These are phyloP conservation scores for Nysson spinosus DNA, from an alignment of 2,888 invertebrate species.

Conservation along the genomic window DNA sequence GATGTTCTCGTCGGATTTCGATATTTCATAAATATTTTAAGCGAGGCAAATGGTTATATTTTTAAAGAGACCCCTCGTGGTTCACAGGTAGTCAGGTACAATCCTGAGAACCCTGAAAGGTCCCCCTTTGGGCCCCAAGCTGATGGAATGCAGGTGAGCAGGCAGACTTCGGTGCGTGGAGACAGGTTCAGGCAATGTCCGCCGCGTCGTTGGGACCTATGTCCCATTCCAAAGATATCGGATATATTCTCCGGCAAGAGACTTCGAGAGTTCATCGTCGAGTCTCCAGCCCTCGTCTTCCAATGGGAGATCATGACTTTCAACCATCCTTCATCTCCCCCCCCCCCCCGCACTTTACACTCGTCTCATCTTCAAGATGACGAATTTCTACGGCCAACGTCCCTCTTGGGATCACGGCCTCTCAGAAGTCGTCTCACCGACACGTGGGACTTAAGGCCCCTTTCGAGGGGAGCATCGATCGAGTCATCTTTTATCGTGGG, in stretches of 20 bases:
- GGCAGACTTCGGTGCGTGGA: conserved; percentile 75
- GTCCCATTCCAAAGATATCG: conserved; percentile 76
- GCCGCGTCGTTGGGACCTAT: conserved; percentile 69
- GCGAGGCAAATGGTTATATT: too few relatives aligned
- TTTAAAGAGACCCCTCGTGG: background rate
- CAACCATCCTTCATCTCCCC: conserved; percentile 1
- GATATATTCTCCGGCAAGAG: conserved; percentile 56
- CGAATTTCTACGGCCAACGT: conserved; percentile 49
- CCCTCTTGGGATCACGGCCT: conserved; percentile 14
- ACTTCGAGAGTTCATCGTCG: conserved; percentile 12
- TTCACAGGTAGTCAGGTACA: conserved; percentile 16
- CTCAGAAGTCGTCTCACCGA: background rate
- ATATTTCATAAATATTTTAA: background rate
- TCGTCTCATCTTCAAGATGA: conserved; percentile 13
- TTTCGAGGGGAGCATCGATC: too few relatives aligned
- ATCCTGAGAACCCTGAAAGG: conserved; percentile 63
- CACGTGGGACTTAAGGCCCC: conserved; percentile 25
- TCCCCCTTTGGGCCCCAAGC: conserved; percentile 58
- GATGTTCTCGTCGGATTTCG: too few relatives aligned
- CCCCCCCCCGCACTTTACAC: conserved; percentile 4
- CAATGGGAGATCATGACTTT: conserved; percentile 7
- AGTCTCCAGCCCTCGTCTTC: conserved; percentile 17
- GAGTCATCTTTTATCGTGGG: too few relatives aligned
- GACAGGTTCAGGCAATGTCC: conserved; percentile 76
- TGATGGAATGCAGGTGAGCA: conserved; percentile 76